A percentile compares a stretch with the other conserved stretches of the same genome.
These are phyloP conservation scores for Sisyra nigra DNA, from an alignment of 2,888 invertebrate species.

Conservation along the genomic window DNA sequence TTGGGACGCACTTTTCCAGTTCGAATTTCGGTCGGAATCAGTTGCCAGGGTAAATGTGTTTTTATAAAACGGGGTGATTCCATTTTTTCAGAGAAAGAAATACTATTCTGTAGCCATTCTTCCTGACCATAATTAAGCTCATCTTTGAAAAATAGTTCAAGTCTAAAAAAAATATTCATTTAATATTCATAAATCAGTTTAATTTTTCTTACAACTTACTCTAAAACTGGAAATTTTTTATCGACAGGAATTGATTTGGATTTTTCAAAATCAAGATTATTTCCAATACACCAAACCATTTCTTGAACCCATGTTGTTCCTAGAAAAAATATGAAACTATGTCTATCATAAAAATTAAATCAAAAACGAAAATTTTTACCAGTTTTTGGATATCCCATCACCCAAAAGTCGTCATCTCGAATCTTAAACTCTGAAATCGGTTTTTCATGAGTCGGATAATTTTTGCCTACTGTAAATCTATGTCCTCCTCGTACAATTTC, in stretches of 20 bases:
- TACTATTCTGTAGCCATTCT: background rate
- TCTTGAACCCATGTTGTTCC: conserved; percentile 25
- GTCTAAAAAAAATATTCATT: too few species aligned
- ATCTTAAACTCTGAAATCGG: conserved; percentile 19
- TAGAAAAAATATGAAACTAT: conserved; percentile 1
- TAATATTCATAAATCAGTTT: too few species aligned
- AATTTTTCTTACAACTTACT: background rate
- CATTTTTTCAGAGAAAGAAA: background rate
- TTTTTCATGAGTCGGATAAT: too few species aligned
- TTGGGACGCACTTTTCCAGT: background rate
- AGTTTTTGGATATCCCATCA: conserved; percentile 23
- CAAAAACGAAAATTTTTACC: conserved; percentile 13
- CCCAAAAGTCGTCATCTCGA: conserved; percentile 23
- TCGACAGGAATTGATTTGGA: conserved; percentile 22
- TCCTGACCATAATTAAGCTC: too few species aligned
- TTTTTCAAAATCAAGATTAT: conserved; percentile 17
- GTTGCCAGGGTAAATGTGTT: conserved; percentile 19
- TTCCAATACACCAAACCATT: conserved; percentile 23
- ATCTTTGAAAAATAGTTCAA: too few species aligned
- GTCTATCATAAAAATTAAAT: too few species aligned
- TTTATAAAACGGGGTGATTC: conserved; percentile 8
- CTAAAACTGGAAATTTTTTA: conserved; percentile 17
- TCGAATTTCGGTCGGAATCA: conserved; percentile 2
- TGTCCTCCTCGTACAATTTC: too few species aligned
- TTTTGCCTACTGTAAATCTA: too few species aligned